Evolutionary conservation across 2,888 invertebrate species (phyloP).

Genomic region (Drosophila colorata): DNA sequence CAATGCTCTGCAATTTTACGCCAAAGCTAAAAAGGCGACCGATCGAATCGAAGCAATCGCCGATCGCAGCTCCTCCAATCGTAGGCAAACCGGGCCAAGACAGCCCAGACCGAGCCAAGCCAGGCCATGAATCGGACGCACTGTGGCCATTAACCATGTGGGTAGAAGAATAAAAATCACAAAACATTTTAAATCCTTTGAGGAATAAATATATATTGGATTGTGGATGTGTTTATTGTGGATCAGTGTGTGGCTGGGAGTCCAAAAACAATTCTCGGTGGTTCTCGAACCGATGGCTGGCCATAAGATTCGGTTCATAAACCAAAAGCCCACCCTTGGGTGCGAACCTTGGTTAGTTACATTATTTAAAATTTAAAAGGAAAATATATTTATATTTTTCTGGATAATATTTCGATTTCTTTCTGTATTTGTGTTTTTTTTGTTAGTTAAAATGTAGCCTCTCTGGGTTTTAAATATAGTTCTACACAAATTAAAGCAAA

Average conservation of each 20-base stretch:
- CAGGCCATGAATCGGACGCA: conserved; percentile 35
- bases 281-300: too few species aligned
- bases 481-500: too few species aligned
- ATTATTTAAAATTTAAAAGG: too few species aligned
- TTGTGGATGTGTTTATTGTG: neutral
- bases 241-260: neutral
- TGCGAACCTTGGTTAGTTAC: too few species aligned
- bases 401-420: too few species aligned
- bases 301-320: too few species aligned
- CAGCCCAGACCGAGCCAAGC: conserved; percentile 10
- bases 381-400: too few species aligned
- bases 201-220: neutral
- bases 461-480: too few species aligned
- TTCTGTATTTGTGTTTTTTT: too few species aligned
- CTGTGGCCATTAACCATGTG: conserved; percentile 30
- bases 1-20: conserved; percentile 72
- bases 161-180: neutral
- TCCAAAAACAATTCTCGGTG: too few species aligned
- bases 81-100: conserved; percentile 67
- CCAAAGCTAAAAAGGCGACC: conserved; percentile 76
- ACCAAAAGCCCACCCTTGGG: too few species aligned
- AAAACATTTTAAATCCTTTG: neutral
- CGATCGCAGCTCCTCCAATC: conserved; percentile 57
- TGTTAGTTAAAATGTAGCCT: too few species aligned
- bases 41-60: conserved; percentile 70